A percentile compares a stretch with the other conserved stretches of the same genome.
Conservation (phyloP, 2,888 invertebrate species). For the Allacma fusca region DNA sequence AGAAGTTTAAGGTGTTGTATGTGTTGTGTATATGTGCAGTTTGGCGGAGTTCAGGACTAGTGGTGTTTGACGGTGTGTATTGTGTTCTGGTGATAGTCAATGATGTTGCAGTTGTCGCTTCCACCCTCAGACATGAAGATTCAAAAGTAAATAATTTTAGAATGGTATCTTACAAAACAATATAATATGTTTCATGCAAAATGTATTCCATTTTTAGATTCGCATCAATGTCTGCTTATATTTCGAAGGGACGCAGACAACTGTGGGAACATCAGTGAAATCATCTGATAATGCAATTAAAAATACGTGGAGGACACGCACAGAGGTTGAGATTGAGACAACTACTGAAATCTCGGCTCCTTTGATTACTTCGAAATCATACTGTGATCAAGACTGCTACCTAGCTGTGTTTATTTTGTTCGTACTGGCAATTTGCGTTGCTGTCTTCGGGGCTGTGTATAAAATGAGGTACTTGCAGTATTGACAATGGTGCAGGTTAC, state of each 20-base stretch:
- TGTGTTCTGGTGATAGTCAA: slow-evolving; percentile 9
- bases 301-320: not conserved
- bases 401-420: not conserved
- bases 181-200: not conserved
- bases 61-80: not conserved
- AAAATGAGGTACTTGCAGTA: slow-evolving; percentile 19
- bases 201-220: not conserved
- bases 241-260: not conserved
- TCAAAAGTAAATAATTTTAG: not conserved
- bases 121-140: not conserved
- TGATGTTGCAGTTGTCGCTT: not conserved
- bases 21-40: not conserved
- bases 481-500: too few relatives aligned
- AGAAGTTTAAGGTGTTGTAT: too few relatives aligned
- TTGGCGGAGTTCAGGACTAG: not conserved
- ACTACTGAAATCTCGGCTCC: not conserved
- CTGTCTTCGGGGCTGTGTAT: not conserved
- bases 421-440: not conserved
- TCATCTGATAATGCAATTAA: too few relatives aligned
- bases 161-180: not conserved
- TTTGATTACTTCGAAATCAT: not conserved
- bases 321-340: not conserved
- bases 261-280: too few relatives aligned
- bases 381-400: not conserved
- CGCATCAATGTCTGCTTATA: not conserved